Evolutionary conservation across 1,140 invertebrate genomes (phyloP).

Genomic region (Hesperophylax magnus): DNA sequence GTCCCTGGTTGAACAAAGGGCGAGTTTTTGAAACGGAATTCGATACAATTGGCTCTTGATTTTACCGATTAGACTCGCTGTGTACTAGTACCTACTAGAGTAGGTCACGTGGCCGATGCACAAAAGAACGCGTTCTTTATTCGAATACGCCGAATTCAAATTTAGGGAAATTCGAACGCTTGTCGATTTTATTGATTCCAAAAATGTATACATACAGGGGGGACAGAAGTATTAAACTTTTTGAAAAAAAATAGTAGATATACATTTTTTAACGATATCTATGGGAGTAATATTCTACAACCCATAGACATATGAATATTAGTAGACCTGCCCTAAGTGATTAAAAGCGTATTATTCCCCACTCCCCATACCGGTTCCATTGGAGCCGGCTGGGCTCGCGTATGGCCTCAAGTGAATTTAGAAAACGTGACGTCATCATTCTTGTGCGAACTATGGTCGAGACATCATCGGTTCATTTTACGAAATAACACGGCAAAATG

Average conservation of each 20-base stretch:
- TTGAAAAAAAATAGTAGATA: neutral
- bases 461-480: too few species aligned
- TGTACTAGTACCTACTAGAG: neutral
- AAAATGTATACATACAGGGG: neutral
- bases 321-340: too few species aligned
- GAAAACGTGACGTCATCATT: too few species aligned
- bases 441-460: too few species aligned
- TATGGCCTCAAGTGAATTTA: too few species aligned
- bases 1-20: neutral
- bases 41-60: constrained; percentile 44
- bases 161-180: constrained; percentile 55
- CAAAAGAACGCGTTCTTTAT: constrained; percentile 52
- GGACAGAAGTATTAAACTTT: neutral
- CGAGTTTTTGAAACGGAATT: constrained; percentile 10
- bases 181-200: constrained; percentile 44
- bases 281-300: too few species aligned
- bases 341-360: too few species aligned
- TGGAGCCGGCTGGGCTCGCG: too few species aligned
- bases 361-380: too few species aligned
- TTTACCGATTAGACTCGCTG: constrained; percentile 41
- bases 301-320: too few species aligned
- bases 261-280: neutral
- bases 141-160: constrained; percentile 55
- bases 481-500: too few species aligned
- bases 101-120: constrained; percentile 37